A percentile compares a stretch with the other conserved stretches of the same genome.
Conservation (phyloP, 2,113 vertebrate genomes). For the Copsychus sechellarum region DNA sequence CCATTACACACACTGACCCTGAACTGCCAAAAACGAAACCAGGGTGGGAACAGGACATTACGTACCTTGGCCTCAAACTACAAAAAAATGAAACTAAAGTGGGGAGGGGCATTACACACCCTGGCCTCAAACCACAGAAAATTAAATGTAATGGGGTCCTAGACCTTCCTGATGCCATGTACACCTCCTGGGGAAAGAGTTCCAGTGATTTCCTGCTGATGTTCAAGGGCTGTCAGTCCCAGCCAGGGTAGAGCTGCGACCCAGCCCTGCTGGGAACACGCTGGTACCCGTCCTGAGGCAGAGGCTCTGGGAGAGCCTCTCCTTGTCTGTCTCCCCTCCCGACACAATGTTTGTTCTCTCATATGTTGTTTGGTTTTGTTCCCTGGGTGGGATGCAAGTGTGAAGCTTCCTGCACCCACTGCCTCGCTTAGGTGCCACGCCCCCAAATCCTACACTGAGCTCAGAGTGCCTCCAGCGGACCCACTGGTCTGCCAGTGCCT, state of each 20-base stretch:
- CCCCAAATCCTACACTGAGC: neutral
- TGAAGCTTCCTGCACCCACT: neutral
- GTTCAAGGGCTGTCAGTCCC: fast-evolving
- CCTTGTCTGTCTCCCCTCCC: fast-evolving
- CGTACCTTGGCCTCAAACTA: fast-evolving
- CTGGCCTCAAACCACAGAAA: neutral
- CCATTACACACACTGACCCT: neutral
- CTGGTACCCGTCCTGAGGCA: neutral
- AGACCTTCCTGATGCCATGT: neutral
- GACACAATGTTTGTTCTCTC: fast-evolving
- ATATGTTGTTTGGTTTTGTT: fast-evolving
- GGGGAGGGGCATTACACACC: fast-evolving
- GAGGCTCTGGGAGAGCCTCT: fast-evolving
- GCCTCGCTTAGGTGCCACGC: fast-evolving
- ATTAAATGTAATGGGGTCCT: fast-evolving
- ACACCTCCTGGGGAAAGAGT: neutral
- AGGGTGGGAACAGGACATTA: neutral
- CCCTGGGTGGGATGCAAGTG: fast-evolving
- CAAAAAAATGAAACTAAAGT: neutral
- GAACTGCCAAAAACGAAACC: neutral
- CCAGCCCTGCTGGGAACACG: fast-evolving
- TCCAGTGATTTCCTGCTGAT: neutral
- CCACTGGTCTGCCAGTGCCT: fast-evolving
- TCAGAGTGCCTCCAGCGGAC: too few relatives aligned
- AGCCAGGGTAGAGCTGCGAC: neutral